Evolutionary conservation across 2,797 vertebrate genomes (phyloP), one percentile per base, ranked within the genome.

Genomic region (Epinephelus malabaricus): DNA sequence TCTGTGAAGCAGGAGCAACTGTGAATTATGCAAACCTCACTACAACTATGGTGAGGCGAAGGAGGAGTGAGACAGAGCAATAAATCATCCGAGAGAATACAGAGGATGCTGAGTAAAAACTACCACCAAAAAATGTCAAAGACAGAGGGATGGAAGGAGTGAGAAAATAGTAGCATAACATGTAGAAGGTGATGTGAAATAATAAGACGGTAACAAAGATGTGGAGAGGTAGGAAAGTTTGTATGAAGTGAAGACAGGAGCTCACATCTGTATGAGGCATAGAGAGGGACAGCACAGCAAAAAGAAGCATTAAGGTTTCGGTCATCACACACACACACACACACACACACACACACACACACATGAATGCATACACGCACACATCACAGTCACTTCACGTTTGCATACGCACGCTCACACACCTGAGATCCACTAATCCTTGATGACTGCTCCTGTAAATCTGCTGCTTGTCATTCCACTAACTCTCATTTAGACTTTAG

Each of bases 21-120:
- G 74, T 90, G 75, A 87, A 87, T 84, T 77, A 86, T 84, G 75
- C 68, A 89, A 47, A 75, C 50, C 53, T 67, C 54, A 69, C 43
- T 56, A 63, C 51, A 38, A 76, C 80, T 65, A 76, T 63, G 49
- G 59, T 51, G 66, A 68, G 45, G 69, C 25, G 6, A 51, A 51
- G 50, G 67, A 58, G 19, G 30, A 38, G n/a, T 15, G 27, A 56
- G 69, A 69, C 30, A 14, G 40, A 19, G 71, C 64, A 64, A 55
- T 67, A 74, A 75, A 78, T 78, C 53, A 50, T 74, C 38, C 45
- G 58, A 65, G 27, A 63, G 14, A 68, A 69, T 5, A 34, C 34
- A 60, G 25, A 62, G 27, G 46, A 61, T 40, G 19, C 49, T 3
- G 40, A 46, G 27, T 54, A 15, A 73, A 45, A 45, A 46, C 17